A percentile compares a stretch with the other conserved stretches of the same genome.
Conservation (phyloP, 2,113 vertebrate genomes). For the Bombycilla garrulus region DNA sequence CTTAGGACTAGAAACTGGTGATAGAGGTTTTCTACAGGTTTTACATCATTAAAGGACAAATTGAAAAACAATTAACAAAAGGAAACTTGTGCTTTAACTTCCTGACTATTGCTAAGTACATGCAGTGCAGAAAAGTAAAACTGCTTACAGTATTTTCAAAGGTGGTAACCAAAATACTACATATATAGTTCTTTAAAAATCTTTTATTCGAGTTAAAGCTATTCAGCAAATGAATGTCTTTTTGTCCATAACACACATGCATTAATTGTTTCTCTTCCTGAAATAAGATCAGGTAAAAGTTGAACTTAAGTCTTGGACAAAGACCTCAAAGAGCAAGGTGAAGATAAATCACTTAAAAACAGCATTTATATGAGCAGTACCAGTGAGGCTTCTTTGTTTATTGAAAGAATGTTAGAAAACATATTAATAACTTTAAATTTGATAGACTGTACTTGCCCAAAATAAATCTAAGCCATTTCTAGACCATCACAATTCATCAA, state of each 20-base stretch:
- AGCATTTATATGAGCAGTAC: neutral
- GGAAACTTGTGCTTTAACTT: neutral
- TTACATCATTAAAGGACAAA: neutral
- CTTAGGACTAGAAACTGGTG: neutral
- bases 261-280: neutral
- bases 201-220: neutral
- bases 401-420: neutral
- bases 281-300: neutral
- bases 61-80: neutral
- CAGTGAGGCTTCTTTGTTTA: neutral
- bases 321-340: neutral
- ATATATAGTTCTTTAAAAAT: neutral
- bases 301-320: neutral
- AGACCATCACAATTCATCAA: neutral
- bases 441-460: neutral
- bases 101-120: neutral
- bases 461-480: slow-evolving; percentile 15
- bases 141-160: neutral
- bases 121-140: neutral
- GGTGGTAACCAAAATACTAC: neutral
- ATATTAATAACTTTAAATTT: neutral
- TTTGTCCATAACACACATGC: too few species aligned
- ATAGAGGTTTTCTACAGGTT: neutral
- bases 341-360: neutral
- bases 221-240: neutral